These are phyloP conservation scores for Passer domesticus DNA, from an alignment of 2,113 vertebrate genomes.

Conservation along the genomic window DNA sequence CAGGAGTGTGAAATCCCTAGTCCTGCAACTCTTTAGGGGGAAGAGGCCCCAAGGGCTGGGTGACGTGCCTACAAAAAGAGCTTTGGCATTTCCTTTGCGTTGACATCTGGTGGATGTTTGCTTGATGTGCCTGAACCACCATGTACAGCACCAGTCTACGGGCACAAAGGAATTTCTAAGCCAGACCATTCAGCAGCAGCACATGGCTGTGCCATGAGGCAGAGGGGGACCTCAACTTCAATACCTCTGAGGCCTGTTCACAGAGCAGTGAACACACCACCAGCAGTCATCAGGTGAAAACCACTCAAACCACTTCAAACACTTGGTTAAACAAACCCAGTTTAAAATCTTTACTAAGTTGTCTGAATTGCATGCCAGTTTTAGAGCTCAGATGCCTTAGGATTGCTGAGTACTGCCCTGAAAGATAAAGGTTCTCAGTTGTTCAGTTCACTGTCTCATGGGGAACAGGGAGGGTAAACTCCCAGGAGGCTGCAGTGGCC, in stretches of 20 bases:
- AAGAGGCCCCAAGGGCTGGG: neutral
- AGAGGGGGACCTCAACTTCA: neutral
- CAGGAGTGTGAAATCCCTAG: neutral
- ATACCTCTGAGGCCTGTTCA: neutral
- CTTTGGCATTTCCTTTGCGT: neutral
- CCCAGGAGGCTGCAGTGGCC: neutral
- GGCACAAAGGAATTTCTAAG: neutral
- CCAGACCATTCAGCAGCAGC: neutral
- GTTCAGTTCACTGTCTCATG: neutral
- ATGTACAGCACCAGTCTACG: neutral
- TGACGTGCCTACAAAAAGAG: rapidly evolving
- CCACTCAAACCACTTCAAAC: neutral
- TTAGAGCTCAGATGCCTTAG: neutral
- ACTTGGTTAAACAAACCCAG: neutral
- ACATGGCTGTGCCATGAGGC: neutral
- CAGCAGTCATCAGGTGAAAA: neutral
- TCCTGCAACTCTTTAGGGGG: neutral
- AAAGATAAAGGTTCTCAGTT: neutral
- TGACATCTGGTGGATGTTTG: neutral
- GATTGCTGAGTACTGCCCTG: neutral
- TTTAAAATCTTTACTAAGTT: neutral
- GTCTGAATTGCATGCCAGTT: neutral
- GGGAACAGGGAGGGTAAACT: neutral
- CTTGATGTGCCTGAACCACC: neutral
- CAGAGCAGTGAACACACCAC: rapidly evolving